Evolutionary conservation across 2,797 vertebrate species (phyloP).

Genomic region (Bufotes viridis): DNA sequence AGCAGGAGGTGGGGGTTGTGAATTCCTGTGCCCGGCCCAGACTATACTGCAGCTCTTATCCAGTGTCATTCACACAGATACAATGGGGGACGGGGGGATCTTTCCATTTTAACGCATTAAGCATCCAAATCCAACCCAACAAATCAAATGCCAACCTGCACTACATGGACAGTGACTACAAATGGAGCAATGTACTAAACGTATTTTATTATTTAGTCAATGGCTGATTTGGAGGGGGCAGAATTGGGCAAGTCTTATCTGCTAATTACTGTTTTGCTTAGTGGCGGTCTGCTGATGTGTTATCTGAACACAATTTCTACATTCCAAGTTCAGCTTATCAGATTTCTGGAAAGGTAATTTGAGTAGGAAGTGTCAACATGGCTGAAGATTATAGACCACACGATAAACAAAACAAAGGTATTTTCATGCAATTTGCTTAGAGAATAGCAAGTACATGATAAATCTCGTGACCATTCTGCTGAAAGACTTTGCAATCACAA

Average conservation of each 20-base stretch:
- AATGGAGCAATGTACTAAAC: neutral
- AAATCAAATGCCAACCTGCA: neutral
- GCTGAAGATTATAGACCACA: slow-evolving; percentile 61
- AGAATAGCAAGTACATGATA: slow-evolving; percentile 38
- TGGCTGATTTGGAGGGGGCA: slow-evolving; percentile 1
- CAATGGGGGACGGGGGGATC: neutral
- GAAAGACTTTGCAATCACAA: slow-evolving; percentile 15
- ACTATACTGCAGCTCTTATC: neutral
- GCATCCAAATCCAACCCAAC: neutral
- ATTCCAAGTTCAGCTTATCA: slow-evolving; percentile 62
- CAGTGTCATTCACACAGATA: neutral
- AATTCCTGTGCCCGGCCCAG: slow-evolving; percentile 19
- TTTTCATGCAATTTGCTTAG: slow-evolving; percentile 56
- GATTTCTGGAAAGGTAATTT: slow-evolving; percentile 59
- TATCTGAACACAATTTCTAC: slow-evolving; percentile 63
- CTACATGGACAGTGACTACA: neutral
- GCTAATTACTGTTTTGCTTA: slow-evolving; percentile 62
- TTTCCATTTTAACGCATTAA: neutral
- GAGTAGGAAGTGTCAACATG: slow-evolving; percentile 62
- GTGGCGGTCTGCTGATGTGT: slow-evolving; percentile 54
- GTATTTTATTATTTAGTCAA: slow-evolving; percentile 25
- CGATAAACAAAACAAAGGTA: slow-evolving; percentile 58
- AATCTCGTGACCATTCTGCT: slow-evolving; percentile 9
- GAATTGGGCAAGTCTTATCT: slow-evolving; percentile 55
- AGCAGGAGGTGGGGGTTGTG: slow-evolving; percentile 33